These are phyloP conservation scores for Chironomus striatipennis DNA, from an alignment of 1,140 invertebrate species.

Conservation along the genomic window DNA sequence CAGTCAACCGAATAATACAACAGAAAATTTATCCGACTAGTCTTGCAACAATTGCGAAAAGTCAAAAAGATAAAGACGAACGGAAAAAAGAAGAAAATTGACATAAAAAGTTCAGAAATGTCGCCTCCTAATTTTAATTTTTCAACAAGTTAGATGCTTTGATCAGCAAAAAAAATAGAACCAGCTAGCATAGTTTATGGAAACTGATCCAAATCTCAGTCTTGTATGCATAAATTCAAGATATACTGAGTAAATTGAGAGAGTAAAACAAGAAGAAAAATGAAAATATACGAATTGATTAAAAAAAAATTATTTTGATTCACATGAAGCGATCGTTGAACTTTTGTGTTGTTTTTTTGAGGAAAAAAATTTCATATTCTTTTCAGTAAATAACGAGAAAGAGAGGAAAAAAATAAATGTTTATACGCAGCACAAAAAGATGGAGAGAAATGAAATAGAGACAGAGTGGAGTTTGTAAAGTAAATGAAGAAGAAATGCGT, in stretches of 20 bases:
- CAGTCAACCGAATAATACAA: too few species aligned
- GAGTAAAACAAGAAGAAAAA: background rate
- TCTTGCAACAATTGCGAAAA: conserved; percentile 1
- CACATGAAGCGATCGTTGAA: conserved; percentile 5
- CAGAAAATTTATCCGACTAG: too few species aligned
- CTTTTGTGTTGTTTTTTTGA: background rate
- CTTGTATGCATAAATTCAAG: background rate
- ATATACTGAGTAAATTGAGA: background rate
- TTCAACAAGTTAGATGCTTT: background rate
- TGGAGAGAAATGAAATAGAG: too few species aligned
- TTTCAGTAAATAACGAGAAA: too few species aligned
- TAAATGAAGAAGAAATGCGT: background rate
- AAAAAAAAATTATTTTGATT: background rate
- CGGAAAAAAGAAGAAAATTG: background rate
- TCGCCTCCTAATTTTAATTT: conserved; percentile 13
- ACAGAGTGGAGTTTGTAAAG: background rate
- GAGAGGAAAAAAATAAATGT: too few species aligned
- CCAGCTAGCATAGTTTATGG: too few species aligned
- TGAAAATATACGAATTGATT: background rate
- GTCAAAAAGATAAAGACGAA: too few species aligned
- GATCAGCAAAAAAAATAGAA: background rate
- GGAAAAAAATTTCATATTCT: background rate
- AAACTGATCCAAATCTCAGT: background rate
- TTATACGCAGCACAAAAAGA: too few species aligned
- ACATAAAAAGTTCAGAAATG: background rate